These are phyloP conservation scores for Peromyscus aztecus DNA, from an alignment of 2,797 vertebrate species.

Conservation along the genomic window DNA sequence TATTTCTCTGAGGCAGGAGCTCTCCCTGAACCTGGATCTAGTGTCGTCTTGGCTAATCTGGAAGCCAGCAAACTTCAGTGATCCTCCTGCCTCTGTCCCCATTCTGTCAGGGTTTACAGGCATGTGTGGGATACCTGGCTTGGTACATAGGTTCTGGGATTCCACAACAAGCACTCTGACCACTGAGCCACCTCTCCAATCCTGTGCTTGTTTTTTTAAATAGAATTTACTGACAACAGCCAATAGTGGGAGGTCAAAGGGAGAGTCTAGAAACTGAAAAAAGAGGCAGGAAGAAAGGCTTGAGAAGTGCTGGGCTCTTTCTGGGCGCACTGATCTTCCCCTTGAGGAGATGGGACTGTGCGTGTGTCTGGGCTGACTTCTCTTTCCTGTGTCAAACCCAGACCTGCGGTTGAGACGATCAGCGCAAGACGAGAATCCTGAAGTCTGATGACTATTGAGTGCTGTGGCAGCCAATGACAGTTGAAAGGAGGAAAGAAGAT, in stretches of 20 bases:
- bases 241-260: not conserved
- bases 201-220: not conserved
- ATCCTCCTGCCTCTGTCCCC: not conserved
- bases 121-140: not conserved
- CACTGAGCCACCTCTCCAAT: not conserved
- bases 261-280: not conserved
- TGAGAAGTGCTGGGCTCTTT: not conserved
- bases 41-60: not conserved
- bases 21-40: not conserved
- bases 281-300: not conserved
- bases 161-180: not conserved
- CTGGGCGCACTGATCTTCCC: not conserved
- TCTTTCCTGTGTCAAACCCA: constrained; percentile 65
- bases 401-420: constrained; percentile 74
- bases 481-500: not conserved
- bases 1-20: not conserved
- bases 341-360: not conserved
- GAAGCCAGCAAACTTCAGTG: not conserved
- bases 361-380: not conserved
- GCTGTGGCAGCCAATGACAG: not conserved
- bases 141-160: not conserved
- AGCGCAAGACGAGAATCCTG: constrained; percentile 49
- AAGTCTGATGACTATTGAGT: not conserved
- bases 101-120: not conserved
- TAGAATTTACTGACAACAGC: not conserved